Evolutionary conservation across 1,140 invertebrate genomes (phyloP).

Genomic region (Leptonema lineaticorne): DNA sequence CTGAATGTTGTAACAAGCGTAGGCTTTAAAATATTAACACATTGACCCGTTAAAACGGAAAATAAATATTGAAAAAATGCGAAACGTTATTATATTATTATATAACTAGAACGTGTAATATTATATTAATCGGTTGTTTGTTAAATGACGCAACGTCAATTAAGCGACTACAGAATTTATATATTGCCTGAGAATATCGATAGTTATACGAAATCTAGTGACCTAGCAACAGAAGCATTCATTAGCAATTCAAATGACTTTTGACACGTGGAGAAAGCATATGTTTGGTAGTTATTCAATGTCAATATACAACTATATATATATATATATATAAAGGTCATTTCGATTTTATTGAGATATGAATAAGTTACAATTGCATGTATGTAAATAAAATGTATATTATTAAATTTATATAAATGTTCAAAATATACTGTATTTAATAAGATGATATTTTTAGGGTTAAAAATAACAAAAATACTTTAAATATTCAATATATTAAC

Average conservation of each 20-base stretch:
- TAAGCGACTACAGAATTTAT: background rate
- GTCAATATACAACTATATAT: background rate
- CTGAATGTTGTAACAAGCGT: no score
- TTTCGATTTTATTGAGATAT: no score
- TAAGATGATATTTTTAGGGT: no score
- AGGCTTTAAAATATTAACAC: background rate
- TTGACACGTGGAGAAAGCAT: conserved; percentile 17
- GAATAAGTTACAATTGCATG: no score
- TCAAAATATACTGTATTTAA: no score
- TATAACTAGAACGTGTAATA: background rate
- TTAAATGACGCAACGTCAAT: no score
- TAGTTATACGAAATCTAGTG: no score
- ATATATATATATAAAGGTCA: background rate
- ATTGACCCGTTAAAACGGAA: background rate
- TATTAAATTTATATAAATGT: no score
- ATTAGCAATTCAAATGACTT: conserved; percentile 21
- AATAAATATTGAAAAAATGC: background rate
- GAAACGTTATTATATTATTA: background rate
- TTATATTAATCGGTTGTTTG: no score
- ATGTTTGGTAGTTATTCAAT: background rate
- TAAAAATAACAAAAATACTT: no score
- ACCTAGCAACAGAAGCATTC: conserved; percentile 20
- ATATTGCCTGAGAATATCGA: conserved; percentile 12
- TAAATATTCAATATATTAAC: no score
- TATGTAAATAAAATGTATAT: no score